Base-by-base conservation (phyloP, 1,140 invertebrate species). In the Plectrocnemia conspersa region DNA sequence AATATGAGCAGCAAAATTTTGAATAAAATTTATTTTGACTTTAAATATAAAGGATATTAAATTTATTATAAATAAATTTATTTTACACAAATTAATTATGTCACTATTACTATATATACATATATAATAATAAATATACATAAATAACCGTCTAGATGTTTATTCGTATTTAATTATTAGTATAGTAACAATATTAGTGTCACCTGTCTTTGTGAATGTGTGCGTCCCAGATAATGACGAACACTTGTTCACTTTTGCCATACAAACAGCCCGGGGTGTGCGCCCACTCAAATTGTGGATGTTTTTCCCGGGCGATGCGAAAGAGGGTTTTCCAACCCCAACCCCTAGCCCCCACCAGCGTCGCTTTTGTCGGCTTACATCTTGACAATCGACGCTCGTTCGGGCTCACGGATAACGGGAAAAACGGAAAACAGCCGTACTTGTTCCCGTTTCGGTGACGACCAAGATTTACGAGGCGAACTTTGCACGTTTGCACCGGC, bases 181-280 rank as follows among this genome's bases (percentile, higher is more conserved):
- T n/a, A 15, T 40, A 15, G 16, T 40, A 40, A 18, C 21, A n/a
- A 18, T 40, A 18, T 40, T 40, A 40, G 21, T 40, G 36, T 9
- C 16, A 40, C 21, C 16, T 18, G 16, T 40, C 11, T 40, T 40
- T 15, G 21, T 45, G 23, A 25, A 13, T 25, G 13, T 23, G 13
- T 23, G 13, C 15, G 25, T 27, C 23, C 38, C 22, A 21, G 16
- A 35, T 50, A 38, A 50, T 50, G 27, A 35, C 29, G 35, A 50
- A 50, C 47, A 50, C 32, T 50, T 50, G 47, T 50, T 50, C 35
- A 35, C 16, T 19, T 38, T n/a, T 22, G 33, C 33, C 21, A 24
- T 24, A 38, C 47, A 50, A 50, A 50, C 47, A 50, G 47, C 47
- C 47, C 21, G 18, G 25, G 33, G 47, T 35, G n/a, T 19, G 27